Evolutionary conservation across 2,888 invertebrate species (phyloP).

Genomic region (Heliconius hortense): DNA sequence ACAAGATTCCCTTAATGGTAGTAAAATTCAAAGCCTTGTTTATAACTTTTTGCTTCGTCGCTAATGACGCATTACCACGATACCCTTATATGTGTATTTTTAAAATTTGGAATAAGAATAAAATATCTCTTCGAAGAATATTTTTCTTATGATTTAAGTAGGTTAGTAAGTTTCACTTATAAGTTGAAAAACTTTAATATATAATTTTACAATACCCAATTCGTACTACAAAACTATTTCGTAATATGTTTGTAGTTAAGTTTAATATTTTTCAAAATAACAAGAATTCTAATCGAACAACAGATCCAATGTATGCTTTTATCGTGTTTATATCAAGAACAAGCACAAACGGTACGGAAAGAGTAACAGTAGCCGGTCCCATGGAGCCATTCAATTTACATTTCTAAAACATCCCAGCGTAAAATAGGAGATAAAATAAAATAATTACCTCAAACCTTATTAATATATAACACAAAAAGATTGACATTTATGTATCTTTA

Average conservation of each 20-base stretch:
- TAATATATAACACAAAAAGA: conserved; percentile 51
- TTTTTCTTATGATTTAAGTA: neutral
- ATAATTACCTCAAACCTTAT: conserved; percentile 53
- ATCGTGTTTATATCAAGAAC: conserved; percentile 12
- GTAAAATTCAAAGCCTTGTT: conserved; percentile 26
- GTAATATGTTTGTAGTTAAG: too few species aligned
- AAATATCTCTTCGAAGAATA: neutral
- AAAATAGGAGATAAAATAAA: conserved; percentile 50
- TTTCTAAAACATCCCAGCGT: conserved; percentile 51
- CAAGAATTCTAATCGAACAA: neutral
- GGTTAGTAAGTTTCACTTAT: neutral
- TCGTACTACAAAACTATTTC: too few species aligned
- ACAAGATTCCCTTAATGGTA: conserved; percentile 30
- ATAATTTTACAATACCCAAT: neutral
- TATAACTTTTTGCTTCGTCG: conserved; percentile 26
- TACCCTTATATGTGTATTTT: conserved; percentile 11
- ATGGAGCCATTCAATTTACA: conserved; percentile 51
- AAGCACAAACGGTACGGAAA: conserved; percentile 25
- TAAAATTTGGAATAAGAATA: conserved; percentile 4
- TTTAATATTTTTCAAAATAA: too few species aligned
- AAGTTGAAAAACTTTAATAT: neutral
- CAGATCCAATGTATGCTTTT: neutral
- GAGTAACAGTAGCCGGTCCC: conserved; percentile 37
- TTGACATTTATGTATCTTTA: conserved; percentile 49
- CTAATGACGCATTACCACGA: conserved; percentile 31